Evolutionary conservation across 37 sponge, comb jelly and placozoan genomes (phyloP).

Genomic region (Ephydatia muelleri): DNA sequence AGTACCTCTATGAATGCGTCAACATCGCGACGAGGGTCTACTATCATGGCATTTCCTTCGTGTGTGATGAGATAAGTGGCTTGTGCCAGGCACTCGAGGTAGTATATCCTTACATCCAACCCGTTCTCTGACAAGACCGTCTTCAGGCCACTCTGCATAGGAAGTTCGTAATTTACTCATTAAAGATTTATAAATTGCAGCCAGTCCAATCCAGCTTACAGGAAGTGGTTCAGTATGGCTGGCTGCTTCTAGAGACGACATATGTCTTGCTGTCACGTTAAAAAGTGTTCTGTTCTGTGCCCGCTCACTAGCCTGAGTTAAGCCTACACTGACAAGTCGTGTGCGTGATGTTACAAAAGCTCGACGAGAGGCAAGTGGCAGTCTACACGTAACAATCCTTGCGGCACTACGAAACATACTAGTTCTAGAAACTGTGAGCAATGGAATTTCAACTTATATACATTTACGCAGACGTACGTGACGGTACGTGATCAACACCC

Average conservation of each 20-base stretch:
- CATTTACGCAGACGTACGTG: not conserved
- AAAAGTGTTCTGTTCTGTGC: not conserved
- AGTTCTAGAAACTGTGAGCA: not conserved
- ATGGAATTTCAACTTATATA: not conserved
- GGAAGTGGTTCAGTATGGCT: not conserved
- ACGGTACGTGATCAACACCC: not conserved
- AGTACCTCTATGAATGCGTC: conserved; percentile 73
- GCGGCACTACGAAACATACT: not conserved
- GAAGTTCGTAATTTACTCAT: too few species aligned
- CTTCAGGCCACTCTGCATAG: conserved; percentile 76
- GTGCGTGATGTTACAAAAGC: not conserved
- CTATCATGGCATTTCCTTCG: conserved; percentile 72
- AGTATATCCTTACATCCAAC: conserved; percentile 76
- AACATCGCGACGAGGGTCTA: conserved; percentile 92
- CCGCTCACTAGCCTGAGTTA: not conserved
- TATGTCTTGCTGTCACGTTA: not conserved
- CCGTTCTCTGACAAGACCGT: conserved; percentile 44
- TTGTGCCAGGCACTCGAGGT: conserved; percentile 92
- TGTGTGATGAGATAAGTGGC: conserved; percentile 82
- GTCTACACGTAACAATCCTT: not conserved
- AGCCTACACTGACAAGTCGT: not conserved
- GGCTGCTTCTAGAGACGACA: not conserved
- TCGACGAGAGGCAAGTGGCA: not conserved
- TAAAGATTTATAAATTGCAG: not conserved
- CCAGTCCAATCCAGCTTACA: not conserved